Percentiles rank a stretch among this genome's conserved stretches.
Conservation (phyloP, 2,113 vertebrate genomes). For the Empidonax alnorum region DNA sequence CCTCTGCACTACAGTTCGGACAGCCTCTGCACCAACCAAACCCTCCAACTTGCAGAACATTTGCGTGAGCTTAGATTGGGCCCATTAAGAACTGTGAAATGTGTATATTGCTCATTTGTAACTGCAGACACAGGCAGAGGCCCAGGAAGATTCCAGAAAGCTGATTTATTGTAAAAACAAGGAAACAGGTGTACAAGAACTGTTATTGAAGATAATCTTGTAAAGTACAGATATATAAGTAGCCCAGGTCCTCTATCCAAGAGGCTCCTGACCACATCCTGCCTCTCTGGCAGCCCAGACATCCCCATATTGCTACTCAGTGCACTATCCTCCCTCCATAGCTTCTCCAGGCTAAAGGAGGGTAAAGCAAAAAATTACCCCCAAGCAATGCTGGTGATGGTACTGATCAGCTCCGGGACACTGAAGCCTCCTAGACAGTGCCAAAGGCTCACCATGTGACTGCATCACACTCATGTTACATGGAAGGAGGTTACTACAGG, state of each 20-base stretch:
- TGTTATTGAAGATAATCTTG: accelerated
- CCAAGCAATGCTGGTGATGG: neutral
- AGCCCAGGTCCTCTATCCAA: accelerated
- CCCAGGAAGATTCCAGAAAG: neutral
- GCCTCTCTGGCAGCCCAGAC: neutral
- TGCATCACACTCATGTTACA: accelerated
- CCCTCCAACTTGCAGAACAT: neutral
- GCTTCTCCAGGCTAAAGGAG: neutral
- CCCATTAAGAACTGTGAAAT: neutral
- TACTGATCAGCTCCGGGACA: neutral
- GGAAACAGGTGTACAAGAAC: neutral
- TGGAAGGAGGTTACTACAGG: neutral
- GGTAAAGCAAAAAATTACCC: accelerated
- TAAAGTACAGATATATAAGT: neutral
- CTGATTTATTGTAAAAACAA: neutral
- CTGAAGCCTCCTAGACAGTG: neutral
- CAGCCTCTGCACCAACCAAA: neutral
- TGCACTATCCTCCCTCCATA: too few species aligned
- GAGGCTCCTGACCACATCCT: neutral
- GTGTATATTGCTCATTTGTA: neutral
- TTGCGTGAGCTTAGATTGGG: neutral
- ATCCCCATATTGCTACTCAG: neutral
- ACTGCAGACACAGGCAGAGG: neutral
- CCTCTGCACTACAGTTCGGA: neutral
- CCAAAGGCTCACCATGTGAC: neutral